Evolutionary conservation across 2,113 vertebrate species (phyloP).

Genomic region (Sebastes fasciatus): DNA sequence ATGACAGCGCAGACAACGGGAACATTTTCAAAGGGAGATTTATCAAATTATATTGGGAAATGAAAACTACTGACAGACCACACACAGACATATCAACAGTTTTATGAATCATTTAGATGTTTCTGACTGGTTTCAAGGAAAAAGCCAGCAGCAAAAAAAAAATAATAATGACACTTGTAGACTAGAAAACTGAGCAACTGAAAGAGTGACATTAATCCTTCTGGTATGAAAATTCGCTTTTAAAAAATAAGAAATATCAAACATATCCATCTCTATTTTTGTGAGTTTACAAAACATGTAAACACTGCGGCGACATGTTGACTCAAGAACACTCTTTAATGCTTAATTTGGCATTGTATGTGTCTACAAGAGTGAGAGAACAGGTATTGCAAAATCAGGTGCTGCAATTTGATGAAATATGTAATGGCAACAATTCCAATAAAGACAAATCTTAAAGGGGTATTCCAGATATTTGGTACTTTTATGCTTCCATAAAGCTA

Average conservation of each 20-base stretch:
- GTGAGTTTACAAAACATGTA: neutral
- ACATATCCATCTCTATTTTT: neutral
- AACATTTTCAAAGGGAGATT: slow-evolving; percentile 25
- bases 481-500: neutral
- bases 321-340: neutral
- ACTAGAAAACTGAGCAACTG: slow-evolving; percentile 18
- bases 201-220: neutral
- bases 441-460: neutral
- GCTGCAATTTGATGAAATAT: neutral
- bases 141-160: neutral
- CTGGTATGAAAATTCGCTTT: neutral
- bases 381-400: neutral
- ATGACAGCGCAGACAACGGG: neutral
- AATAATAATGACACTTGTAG: slow-evolving; percentile 10
- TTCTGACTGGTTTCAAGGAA: slow-evolving; percentile 2
- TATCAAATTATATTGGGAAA: slow-evolving; percentile 24
- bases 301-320: neutral
- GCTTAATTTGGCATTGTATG: neutral
- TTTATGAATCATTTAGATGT: slow-evolving; percentile 54
- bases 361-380: neutral
- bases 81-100: slow-evolving; percentile 15
- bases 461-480: neutral
- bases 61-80: slow-evolving; percentile 18
- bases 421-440: neutral
- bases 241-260: slow-evolving; percentile 1